Evolutionary conservation across 2,888 invertebrate genomes (phyloP).

Genomic region (Orthosia gracilis): DNA sequence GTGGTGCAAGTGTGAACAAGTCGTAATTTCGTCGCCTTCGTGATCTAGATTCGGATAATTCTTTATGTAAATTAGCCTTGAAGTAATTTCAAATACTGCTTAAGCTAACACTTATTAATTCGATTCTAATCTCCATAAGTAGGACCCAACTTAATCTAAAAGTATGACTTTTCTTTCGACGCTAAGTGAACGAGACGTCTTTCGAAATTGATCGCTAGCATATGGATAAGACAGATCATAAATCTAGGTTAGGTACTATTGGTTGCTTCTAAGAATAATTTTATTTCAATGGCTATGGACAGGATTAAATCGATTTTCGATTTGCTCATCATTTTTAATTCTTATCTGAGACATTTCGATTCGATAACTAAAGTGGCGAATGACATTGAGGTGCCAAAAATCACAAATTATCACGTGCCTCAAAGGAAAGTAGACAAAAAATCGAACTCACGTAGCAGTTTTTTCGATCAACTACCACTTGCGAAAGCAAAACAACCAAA

Average conservation of each 20-base stretch:
- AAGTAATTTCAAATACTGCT: constrained; percentile 5
- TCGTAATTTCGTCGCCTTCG: constrained; percentile 38
- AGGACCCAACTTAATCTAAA: constrained; percentile 8
- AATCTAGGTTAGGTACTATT: constrained; percentile 57
- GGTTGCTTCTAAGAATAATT: constrained; percentile 33
- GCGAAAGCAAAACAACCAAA: constrained; percentile 71
- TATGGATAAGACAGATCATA: constrained; percentile 38
- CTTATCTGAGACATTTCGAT: constrained; percentile 23
- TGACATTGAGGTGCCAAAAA: constrained; percentile 36
- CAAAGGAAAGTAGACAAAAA: constrained; percentile 42
- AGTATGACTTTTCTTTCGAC: constrained; percentile 23
- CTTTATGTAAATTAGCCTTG: constrained; percentile 13
- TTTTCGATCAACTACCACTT: constrained; percentile 62
- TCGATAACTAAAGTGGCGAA: constrained; percentile 16
- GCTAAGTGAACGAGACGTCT: constrained; percentile 6
- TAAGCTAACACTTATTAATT: constrained; percentile 9
- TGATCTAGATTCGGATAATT: constrained; percentile 41
- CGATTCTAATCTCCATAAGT: constrained; percentile 19
- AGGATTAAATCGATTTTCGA: constrained; percentile 28
- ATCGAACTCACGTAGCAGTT: constrained; percentile 32
- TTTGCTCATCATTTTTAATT: constrained; percentile 37
- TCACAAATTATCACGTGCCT: constrained; percentile 23
- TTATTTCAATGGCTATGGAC: constrained; percentile 22
- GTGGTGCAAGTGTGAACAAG: constrained; percentile 42
- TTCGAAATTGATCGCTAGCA: constrained; percentile 28